Base-by-base conservation (phyloP, 2,797 vertebrate species). In the Sarcoramphus papa region DNA sequence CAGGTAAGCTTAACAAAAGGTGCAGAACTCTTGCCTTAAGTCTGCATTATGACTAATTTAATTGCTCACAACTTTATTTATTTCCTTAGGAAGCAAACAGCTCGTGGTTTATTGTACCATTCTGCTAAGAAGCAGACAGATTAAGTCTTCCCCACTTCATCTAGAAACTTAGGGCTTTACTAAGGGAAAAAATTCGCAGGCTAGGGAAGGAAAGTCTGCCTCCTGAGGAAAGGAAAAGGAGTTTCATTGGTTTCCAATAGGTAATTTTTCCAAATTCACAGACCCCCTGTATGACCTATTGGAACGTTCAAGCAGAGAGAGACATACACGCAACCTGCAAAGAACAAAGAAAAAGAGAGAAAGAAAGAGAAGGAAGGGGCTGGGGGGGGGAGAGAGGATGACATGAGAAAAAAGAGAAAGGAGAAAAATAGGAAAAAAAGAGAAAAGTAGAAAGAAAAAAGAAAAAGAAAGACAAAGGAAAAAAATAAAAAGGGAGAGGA, bases 401-500 rank as follows among this genome's bases (percentile, higher is more conserved):
- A 43, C 3, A 8, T 9, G 7, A 50, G 10, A 18, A 25, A 51
- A 69, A 64, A 68, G 21, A 30, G 5, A 33, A 9, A 43, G 13
- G 10, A 43, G 2, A 30, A 73, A 74, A n/a, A 77, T 4, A 35
- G 12, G 19, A 41, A 25, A 4, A 14, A 11, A 5, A 10, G 4
- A 6, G 1, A 30, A 65, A 33, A 9, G 40, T 2, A 11, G 1
- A 15, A 59, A 25, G 2, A 12, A n/a, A 30, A 30, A 1, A 7
- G 19, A 23, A 33, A 19, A 15, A 5, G 1, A 15, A 59, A 25
- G 2, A 12, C 25, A 30, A 30, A 27, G 13, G 1, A 6, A 8
- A 7, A 3, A 15, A 7, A 6, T 2, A 6, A 7, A 28, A 7
- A 6, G 8, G 1, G 5, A 0, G 2, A 8, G 5, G 7, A 80